Conservation (phyloP, 2,888 invertebrate species). For the Bombyx huttoni region DNA sequence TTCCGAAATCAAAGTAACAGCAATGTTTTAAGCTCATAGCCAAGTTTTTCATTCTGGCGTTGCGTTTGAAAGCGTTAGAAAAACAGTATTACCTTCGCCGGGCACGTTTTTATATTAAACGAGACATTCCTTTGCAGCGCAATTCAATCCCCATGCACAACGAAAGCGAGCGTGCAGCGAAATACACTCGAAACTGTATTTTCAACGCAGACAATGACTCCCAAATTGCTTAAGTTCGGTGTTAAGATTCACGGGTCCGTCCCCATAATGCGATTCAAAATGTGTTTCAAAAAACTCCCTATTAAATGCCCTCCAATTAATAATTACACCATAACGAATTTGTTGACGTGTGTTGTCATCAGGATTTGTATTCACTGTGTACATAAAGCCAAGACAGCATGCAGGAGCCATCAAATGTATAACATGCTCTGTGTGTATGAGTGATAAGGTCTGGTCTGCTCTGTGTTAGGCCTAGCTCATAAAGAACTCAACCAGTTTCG, state of each 20-base stretch:
- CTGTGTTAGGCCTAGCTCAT: slow-evolving; percentile 31
- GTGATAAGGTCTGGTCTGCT: slow-evolving; percentile 39
- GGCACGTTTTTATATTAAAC: slow-evolving; percentile 34
- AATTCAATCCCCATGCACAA: slow-evolving; percentile 70
- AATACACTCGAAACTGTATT: slow-evolving; percentile 56
- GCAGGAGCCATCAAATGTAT: slow-evolving; percentile 53
- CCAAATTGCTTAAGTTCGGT: neutral
- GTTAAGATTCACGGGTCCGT: neutral
- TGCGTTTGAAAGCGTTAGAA: slow-evolving; percentile 61
- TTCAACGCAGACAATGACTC: neutral
- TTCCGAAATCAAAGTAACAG: slow-evolving; percentile 67
- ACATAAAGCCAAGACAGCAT: slow-evolving; percentile 70
- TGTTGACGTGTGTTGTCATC: slow-evolving; percentile 5
- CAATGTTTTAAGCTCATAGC: slow-evolving; percentile 64
- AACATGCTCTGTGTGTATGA: slow-evolving; percentile 61
- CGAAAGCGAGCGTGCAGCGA: slow-evolving; percentile 71
- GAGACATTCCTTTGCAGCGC: slow-evolving; percentile 63
- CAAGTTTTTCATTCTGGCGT: slow-evolving; percentile 47
- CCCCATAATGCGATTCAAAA: neutral
- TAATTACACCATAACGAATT: neutral
- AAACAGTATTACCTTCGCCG: slow-evolving; percentile 54
- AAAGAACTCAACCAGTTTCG: slow-evolving; percentile 24
- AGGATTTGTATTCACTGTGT: slow-evolving; percentile 41
- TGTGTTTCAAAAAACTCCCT: neutral
- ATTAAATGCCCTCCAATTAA: neutral